Percentiles rank a stretch among this genome's conserved stretches.
phyloP scores from a whole-genome alignment of 2,113 vertebrate species.

The Cacatua alba region DNA sequence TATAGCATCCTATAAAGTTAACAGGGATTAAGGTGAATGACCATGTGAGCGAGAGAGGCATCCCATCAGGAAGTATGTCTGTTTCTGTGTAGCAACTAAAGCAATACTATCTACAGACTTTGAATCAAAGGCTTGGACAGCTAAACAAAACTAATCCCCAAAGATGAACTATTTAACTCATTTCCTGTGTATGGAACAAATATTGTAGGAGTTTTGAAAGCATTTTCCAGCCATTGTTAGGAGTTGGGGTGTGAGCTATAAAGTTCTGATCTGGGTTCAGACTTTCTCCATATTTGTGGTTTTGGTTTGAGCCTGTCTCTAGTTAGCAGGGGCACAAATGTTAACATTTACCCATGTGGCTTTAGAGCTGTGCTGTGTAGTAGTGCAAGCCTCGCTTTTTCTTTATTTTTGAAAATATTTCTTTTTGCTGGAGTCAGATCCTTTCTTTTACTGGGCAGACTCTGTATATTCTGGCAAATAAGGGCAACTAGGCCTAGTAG shows the following conservation, averaged over 20 bases:
- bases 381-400: neutral
- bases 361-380: neutral
- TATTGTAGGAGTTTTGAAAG: neutral
- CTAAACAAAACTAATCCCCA: constrained; percentile 40
- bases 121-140: constrained; percentile 25
- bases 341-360: neutral
- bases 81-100: neutral
- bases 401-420: neutral
- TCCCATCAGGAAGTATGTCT: neutral
- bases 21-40: constrained; percentile 35
- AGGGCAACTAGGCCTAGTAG: neutral
- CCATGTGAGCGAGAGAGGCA: neutral
- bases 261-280: constrained; percentile 8
- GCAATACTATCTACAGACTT: constrained; percentile 10
- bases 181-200: constrained; percentile 55
- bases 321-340: constrained; percentile 33
- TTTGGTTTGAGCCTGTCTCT: constrained; percentile 39
- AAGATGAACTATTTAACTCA: constrained; percentile 2
- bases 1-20: constrained; percentile 26
- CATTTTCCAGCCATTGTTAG: constrained; percentile 53
- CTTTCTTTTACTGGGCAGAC: neutral
- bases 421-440: neutral
- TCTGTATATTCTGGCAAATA: neutral
- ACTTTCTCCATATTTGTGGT: constrained; percentile 40
- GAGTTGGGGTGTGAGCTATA: neutral